Percentiles rank a stretch among this genome's conserved stretches.
Evolutionary conservation across 2,888 invertebrate genomes (phyloP).

Genomic region (Mythimna loreyi): DNA sequence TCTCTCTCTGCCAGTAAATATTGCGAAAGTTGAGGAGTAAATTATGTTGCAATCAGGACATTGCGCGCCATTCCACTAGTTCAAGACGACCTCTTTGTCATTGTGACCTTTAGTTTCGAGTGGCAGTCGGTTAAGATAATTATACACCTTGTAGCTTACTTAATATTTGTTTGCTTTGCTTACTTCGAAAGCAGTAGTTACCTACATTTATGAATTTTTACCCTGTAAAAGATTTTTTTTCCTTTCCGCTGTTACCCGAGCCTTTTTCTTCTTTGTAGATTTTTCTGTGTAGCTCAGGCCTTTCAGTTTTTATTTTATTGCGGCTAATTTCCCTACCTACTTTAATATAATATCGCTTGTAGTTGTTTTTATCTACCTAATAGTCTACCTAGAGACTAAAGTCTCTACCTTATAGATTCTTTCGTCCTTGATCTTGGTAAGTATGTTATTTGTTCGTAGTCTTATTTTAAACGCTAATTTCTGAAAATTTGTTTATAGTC

Average conservation of each 20-base stretch:
- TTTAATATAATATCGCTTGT: no score
- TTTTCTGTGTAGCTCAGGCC: no score
- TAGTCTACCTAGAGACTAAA: no score
- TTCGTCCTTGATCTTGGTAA: not conserved
- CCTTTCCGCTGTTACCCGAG: no score
- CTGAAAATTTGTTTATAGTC: not conserved
- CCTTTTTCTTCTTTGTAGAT: no score
- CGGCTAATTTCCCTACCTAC: no score
- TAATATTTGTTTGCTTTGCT: not conserved
- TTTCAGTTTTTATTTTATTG: no score
- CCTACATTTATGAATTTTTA: not conserved
- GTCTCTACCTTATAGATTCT: not conserved
- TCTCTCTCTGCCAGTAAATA: constrained; percentile 7
- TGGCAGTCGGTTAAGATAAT: not conserved
- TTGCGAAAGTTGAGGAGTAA: constrained; percentile 4
- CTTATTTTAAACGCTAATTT: not conserved
- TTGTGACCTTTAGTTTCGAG: constrained; percentile 40
- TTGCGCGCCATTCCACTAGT: constrained; percentile 3
- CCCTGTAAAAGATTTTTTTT: not conserved
- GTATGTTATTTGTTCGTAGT: not conserved
- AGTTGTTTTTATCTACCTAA: no score
- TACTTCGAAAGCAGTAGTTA: not conserved
- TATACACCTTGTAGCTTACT: not conserved
- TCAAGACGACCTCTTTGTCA: constrained; percentile 21
- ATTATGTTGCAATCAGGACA: constrained; percentile 39